phyloP scores from a whole-genome alignment of 2,888 invertebrate genomes.

The Pachliopta kotzebuea region DNA sequence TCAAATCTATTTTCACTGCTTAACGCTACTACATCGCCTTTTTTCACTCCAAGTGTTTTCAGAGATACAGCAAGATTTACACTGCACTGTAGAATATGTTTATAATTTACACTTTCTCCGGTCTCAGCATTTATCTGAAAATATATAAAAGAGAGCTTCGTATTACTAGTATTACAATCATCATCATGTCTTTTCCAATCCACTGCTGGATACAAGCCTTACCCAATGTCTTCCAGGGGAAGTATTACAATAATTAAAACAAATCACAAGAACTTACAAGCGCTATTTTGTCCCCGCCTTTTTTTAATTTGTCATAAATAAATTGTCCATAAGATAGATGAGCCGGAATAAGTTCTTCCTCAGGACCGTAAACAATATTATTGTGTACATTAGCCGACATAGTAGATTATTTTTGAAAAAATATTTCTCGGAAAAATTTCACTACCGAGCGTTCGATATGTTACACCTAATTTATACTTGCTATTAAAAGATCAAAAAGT shows the following conservation, averaged over 20 bases:
- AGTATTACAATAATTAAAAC: too few relatives aligned
- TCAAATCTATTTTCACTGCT: conserved; percentile 84
- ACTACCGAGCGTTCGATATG: neutral
- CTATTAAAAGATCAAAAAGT: neutral
- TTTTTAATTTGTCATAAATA: conserved; percentile 73
- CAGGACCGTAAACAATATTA: conserved; percentile 67
- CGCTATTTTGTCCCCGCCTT: conserved; percentile 69
- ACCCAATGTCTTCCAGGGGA: too few relatives aligned
- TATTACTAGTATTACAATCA: too few relatives aligned
- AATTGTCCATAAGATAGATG: conserved; percentile 78
- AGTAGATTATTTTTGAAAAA: neutral
- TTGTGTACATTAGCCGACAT: conserved; percentile 55
- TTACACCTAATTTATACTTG: neutral
- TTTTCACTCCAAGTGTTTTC: conserved; percentile 69
- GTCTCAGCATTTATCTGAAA: conserved; percentile 81
- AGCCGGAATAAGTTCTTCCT: conserved; percentile 65
- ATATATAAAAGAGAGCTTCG: conserved; percentile 12
- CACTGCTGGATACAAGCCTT: too few relatives aligned
- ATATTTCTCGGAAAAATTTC: neutral
- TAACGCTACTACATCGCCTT: conserved; percentile 80
- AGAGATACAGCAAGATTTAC: conserved; percentile 79
- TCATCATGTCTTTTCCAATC: too few relatives aligned
- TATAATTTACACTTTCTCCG: conserved; percentile 76
- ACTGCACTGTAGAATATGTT: conserved; percentile 78
- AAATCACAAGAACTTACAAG: conserved; percentile 56